A percentile compares a stretch with the other conserved stretches of the same genome.
phyloP scores from a whole-genome alignment of 2,113 vertebrate genomes.

The Alethe castanea region DNA sequence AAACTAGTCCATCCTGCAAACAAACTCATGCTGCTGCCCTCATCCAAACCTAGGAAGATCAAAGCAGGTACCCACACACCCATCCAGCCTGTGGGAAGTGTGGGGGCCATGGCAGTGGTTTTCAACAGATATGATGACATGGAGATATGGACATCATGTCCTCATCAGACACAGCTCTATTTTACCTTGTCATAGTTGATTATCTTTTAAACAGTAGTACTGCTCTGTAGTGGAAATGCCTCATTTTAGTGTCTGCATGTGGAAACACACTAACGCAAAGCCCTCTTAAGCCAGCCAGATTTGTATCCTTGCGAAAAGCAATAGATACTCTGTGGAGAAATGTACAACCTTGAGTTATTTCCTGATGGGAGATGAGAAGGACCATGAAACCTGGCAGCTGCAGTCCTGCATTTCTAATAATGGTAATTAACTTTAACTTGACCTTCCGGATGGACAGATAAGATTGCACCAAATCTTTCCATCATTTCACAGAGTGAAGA shows the following conservation, averaged over 20 bases:
- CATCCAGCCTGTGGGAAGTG: fast-evolving
- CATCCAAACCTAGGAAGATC: neutral
- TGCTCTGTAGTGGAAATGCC: neutral
- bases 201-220: neutral
- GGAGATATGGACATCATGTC: fast-evolving
- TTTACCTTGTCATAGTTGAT: neutral
- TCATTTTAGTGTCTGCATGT: neutral
- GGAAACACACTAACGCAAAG: neutral
- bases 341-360: neutral
- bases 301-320: neutral
- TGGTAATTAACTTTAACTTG: neutral
- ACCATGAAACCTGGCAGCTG: neutral
- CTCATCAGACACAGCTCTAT: neutral
- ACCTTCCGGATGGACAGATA: neutral
- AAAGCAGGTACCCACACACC: neutral
- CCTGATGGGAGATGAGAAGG: neutral
- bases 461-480: neutral
- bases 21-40: neutral
- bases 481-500: neutral
- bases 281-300: neutral
- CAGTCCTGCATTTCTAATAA: neutral
- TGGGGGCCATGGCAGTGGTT: neutral
- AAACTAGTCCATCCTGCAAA: neutral
- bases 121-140: neutral
- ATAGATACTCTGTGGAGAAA: neutral